Evolutionary conservation across 1,140 invertebrate genomes (phyloP), one percentile per base, ranked within the genome.

Genomic region (Helicoverpa armigera): DNA sequence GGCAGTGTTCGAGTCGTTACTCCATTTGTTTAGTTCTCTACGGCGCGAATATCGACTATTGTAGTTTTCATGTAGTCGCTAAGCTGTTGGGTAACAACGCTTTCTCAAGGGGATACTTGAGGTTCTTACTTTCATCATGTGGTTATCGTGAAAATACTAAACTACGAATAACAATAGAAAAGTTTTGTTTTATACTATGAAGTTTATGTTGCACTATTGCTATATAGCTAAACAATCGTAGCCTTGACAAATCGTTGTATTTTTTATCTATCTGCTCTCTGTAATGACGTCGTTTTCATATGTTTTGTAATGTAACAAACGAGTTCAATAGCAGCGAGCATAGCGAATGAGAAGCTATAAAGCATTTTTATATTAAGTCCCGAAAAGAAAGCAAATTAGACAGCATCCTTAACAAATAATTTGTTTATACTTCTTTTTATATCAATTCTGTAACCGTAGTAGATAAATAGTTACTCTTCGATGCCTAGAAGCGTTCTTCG

Each of bases 241-340:
- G 9, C 65, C 43, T 69, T 69, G 65, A 69, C 65, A 69, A 5
- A 48, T 48, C 43, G 18, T 50, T n/a, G n/a, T n/a, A n/a, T n/a
- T n/a, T n/a, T n/a, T n/a, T 67, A 31, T 43, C 43, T 65, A 16
- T 65, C 43, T 43, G n/a, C 61, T 65, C 16, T 48, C 35, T 18
- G 48, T 48, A 48, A 50, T 18, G 7, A 67, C 14, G 63, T 67
- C 14, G 63, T 67, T 35, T 48, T 10, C 35, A n/a, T 50, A 4
- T 69, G n/a, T 50, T 69, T 10, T 18, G 43, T 13, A 50, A 3
- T 50, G 43, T 67, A 18, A 13, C 43, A 50, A 61, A 61, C 2
- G 29, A 56, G 3, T 56, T 3, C 3, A 56, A 23, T 10, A 18
- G 7, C 23, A 18, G 18, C 3, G 35, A 43, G 7, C 35, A 43